phyloP scores from a whole-genome alignment of 2,113 vertebrate species.

The Paradoxurus hermaphroditus region DNA sequence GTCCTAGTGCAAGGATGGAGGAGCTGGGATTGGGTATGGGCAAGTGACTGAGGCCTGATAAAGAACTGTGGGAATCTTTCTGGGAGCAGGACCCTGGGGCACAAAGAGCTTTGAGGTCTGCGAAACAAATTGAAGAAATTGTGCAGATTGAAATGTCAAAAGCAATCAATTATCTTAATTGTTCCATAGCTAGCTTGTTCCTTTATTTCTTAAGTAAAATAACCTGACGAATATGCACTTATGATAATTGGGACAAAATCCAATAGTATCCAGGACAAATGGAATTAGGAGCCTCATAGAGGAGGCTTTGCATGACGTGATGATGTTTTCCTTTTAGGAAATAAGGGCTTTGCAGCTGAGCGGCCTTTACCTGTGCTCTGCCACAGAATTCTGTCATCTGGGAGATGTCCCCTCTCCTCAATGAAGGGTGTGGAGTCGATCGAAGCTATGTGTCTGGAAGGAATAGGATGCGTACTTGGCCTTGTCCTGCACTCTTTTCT shows the following conservation, averaged over 20 bases:
- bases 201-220: slow-evolving; percentile 38
- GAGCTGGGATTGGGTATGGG: background rate
- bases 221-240: background rate
- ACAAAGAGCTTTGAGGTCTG: background rate
- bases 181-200: background rate
- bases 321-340: background rate
- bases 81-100: background rate
- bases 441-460: background rate
- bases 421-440: background rate
- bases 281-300: background rate
- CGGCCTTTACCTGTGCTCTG: background rate
- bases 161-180: slow-evolving; percentile 29
- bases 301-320: background rate
- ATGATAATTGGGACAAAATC: background rate
- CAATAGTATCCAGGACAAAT: background rate
- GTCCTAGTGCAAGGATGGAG: background rate
- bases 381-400: background rate
- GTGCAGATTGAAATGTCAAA: slow-evolving; percentile 3
- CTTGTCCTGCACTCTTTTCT: background rate
- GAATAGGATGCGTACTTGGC: background rate
- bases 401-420: background rate
- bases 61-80: background rate
- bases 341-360: background rate
- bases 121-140: background rate
- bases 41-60: background rate